Percentiles rank a stretch among this genome's conserved stretches.
phyloP scores from a whole-genome alignment of 2,888 invertebrate genomes.

The Scotopteryx bipunctaria region DNA sequence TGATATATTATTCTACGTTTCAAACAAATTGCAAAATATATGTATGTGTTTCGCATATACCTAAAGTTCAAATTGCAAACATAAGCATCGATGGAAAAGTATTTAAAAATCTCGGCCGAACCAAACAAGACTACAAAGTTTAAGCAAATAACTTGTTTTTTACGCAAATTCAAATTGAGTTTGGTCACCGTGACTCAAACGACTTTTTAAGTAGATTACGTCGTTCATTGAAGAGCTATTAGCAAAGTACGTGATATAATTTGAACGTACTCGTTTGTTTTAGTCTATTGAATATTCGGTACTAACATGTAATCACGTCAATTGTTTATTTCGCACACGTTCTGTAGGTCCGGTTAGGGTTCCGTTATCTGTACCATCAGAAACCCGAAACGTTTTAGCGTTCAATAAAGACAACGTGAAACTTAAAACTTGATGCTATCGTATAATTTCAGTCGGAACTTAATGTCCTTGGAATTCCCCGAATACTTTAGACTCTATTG shows the following conservation, averaged over 20 bases:
- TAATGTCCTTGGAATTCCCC: constrained; percentile 45
- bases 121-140: constrained; percentile 6
- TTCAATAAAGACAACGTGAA: constrained; percentile 30
- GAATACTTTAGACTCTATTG: constrained; percentile 38
- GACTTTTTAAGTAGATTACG: constrained; percentile 30
- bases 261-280: constrained; percentile 42
- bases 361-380: constrained; percentile 50
- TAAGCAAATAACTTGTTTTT: constrained; percentile 24
- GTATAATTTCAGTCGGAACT: constrained; percentile 12
- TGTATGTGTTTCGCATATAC: too few relatives aligned
- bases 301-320: constrained; percentile 49
- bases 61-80: too few relatives aligned
- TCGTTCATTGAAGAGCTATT: constrained; percentile 46
- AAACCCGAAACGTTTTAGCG: constrained; percentile 34
- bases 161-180: constrained; percentile 29
- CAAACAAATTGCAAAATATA: not conserved
- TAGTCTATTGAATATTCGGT: constrained; percentile 48
- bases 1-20: constrained; percentile 22
- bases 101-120: constrained; percentile 3
- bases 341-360: constrained; percentile 48
- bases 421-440: constrained; percentile 14
- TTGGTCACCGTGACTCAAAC: constrained; percentile 31
- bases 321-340: constrained; percentile 52
- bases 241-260: constrained; percentile 53
- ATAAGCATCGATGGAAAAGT: not conserved